Evolutionary conservation across 2,113 vertebrate species (phyloP).

Genomic region (Rafetus swinhoei): DNA sequence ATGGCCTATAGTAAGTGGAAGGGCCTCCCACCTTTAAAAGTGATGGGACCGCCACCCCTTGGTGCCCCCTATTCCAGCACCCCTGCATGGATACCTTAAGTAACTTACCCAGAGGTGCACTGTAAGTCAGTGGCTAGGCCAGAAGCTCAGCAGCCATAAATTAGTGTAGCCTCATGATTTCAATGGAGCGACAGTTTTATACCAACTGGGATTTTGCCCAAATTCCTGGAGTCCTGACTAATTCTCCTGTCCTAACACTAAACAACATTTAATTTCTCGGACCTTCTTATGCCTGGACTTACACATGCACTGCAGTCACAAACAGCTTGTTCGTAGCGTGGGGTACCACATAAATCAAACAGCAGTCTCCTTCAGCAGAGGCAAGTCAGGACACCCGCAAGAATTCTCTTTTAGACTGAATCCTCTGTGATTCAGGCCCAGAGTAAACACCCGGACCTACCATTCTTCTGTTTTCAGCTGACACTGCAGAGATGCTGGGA

Average conservation of each 20-base stretch:
- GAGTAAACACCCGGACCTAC: background rate
- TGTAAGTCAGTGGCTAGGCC: background rate
- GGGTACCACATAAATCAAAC: background rate
- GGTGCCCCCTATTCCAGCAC: too few relatives aligned
- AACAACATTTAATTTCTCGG: background rate
- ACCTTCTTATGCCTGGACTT: background rate
- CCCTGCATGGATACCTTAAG: background rate
- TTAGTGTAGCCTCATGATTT: background rate
- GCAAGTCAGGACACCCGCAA: background rate
- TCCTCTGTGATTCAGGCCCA: background rate
- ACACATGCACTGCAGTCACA: background rate
- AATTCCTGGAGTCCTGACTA: background rate
- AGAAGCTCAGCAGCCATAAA: background rate
- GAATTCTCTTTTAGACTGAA: background rate
- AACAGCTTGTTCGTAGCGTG: background rate
- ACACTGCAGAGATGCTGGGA: slow-evolving; percentile 84
- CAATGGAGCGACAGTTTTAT: background rate
- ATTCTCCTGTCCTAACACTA: background rate
- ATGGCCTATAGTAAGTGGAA: too few relatives aligned
- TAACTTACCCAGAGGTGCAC: background rate
- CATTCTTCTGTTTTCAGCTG: slow-evolving; percentile 74
- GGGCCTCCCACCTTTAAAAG: too few relatives aligned
- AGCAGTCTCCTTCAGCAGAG: background rate
- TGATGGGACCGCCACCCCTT: too few relatives aligned
- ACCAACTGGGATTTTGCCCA: background rate